Evolutionary conservation across 2,888 invertebrate genomes (phyloP), one percentile per base, ranked within the genome.

Genomic region (Cosmia pyralina): DNA sequence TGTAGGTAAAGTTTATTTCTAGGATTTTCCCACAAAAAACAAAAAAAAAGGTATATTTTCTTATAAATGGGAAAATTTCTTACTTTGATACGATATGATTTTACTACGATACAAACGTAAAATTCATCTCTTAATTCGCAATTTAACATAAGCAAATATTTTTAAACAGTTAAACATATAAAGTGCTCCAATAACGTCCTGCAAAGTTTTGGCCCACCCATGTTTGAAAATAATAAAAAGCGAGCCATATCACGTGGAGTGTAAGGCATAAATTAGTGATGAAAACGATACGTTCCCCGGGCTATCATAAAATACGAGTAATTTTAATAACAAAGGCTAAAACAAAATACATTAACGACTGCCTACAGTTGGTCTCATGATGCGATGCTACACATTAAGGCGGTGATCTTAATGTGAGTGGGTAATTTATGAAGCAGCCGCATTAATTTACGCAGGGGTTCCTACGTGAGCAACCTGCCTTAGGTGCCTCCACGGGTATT

Each of bases 251-350:
- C 87, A 88, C 85, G 85, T 84, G 83, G 83, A 89, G 90, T 89
- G 88, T 90, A 90, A 88, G 85, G 88, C 90, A 93, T 95, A 95
- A 95, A 94, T 95, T 92, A 93, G 87, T 83, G 82, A 91, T 92
- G 92, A 90, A 93, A 90, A 90, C 88, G 90, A 94, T 93, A 93
- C 90, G 89, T 90, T 84, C 90, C 87, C 85, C 82, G 71, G 75
- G 88, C 88, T 89, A 89, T 91, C 88, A 88, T 93, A 93, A 94
- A 94, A 93, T 90, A 89, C 83, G 86, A 87, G 87, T 91, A 88
- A 92, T 92, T 92, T 93, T 93, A 91, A 93, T 92, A 93, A 92
- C 91, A 92, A 92, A 89, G 85, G 84, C 86, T 91, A 89, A 93
- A 93, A 93, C 92, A 93, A 94, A 93, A 92, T 90, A 88, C 83